Base-by-base conservation (phyloP, 2,113 vertebrate species). In the Genyomyrus donnyi region DNA sequence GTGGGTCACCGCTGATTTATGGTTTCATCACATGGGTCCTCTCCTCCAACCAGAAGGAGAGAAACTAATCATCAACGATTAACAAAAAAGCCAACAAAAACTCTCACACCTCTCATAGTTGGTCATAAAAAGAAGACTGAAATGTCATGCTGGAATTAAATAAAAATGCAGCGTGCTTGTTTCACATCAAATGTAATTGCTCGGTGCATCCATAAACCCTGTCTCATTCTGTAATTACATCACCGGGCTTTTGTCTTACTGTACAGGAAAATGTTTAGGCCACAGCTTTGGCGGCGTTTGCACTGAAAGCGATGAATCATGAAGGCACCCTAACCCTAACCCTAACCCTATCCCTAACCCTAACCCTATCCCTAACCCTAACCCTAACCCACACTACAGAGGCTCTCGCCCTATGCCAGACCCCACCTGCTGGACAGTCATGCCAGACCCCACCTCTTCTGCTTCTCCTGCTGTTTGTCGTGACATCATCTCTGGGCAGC, bases 1-100 rank as follows among this genome's bases (percentile, higher is more conserved):
- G 91, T 88, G 91, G 91, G 85, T 91, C 93, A 91, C 92, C 91
- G 93, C 93, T 92, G 90, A 84, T 92, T 91, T 88, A 89, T 90
- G 88, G 88, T 48, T 88, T 31, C 17, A 52, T 35, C 85, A 53
- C 10, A 13, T 15, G 5, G n/a, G n/a, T 13, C 31, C 27, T 13
- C 46, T 3, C n/a, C 58, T 35, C n/a, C 49, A 8, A 52, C 49
- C 48, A 53, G 49, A 53, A 10, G n/a, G 49, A 85, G n/a, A 85
- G 85, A 89, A 15, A 88, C 48, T 27, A 90, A 88, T 88, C 62
- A 88, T 88, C 62, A 24, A 88, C 50, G 45, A 86, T 91, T 86
- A 74, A 27, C n/a, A 66, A 66, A 66, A 62, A 66, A 62, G 21
- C 24, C 52, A 89, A 91, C 31, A 89, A 91, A 90, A 88, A 66